phyloP scores from a whole-genome alignment of 2,113 vertebrate species.

The Gasterosteus aculeatus region DNA sequence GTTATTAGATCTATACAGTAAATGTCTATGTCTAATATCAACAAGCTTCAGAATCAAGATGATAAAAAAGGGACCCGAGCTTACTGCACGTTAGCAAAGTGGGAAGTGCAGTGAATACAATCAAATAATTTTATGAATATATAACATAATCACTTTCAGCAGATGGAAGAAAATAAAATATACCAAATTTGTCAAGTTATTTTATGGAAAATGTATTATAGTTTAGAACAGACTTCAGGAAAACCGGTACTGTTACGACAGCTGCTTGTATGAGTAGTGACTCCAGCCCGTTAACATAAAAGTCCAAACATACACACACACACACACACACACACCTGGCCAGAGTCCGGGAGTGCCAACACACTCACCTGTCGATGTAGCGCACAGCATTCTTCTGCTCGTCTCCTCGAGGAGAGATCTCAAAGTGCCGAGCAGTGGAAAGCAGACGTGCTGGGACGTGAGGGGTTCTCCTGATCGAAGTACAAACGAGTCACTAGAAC shows the following conservation, averaged over 20 bases:
- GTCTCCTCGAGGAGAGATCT: constrained; percentile 61
- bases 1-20: not conserved
- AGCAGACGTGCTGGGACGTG: constrained; percentile 57
- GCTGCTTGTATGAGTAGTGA: constrained; percentile 44
- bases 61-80: not conserved
- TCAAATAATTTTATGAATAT: not conserved
- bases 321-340: constrained; percentile 58
- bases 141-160: not conserved
- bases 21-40: not conserved
- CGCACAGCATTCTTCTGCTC: constrained; percentile 80
- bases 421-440: constrained; percentile 58
- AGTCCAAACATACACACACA: constrained; percentile 51
- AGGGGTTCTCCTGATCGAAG: constrained; percentile 73
- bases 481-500: constrained; percentile 72
- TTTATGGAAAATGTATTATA: not conserved
- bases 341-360: constrained; percentile 49
- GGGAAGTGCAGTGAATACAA: not conserved
- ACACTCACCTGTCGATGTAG: constrained; percentile 82
- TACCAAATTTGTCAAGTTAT: not conserved
- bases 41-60: not conserved
- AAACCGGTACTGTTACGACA: constrained; percentile 44
- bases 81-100: not conserved
- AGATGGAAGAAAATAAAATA: not conserved
- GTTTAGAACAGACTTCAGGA: constrained; percentile 19
- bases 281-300: constrained; percentile 15